phyloP scores from a whole-genome alignment of 2,888 invertebrate species.

The Cynaeus angustus region DNA sequence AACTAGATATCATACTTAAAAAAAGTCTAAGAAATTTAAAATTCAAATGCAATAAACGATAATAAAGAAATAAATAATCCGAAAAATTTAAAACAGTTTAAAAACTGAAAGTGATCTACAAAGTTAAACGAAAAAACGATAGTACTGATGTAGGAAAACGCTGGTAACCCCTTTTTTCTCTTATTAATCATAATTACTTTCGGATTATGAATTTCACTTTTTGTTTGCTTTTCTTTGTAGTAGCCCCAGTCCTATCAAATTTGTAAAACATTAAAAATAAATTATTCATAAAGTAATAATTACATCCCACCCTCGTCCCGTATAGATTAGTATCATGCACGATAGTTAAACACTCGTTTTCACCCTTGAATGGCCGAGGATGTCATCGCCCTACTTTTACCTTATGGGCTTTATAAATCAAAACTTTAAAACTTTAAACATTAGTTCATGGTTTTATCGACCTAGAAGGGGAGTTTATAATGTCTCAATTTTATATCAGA shows the following conservation, averaged over 20 bases:
- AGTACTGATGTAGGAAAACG: too few relatives aligned
- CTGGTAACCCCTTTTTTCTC: too few relatives aligned
- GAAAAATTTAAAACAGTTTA: too few relatives aligned
- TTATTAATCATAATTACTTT: too few relatives aligned
- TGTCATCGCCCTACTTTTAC: conserved; percentile 8
- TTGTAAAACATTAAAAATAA: conserved; percentile 5
- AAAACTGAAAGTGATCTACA: too few relatives aligned
- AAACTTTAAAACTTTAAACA: conserved; percentile 6
- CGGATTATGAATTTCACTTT: background rate
- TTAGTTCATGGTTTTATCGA: conserved; percentile 2
- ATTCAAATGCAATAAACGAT: too few relatives aligned
- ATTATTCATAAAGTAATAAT: conserved; percentile 4
- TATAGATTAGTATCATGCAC: conserved; percentile 3
- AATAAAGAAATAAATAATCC: too few relatives aligned
- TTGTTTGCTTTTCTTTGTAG: background rate
- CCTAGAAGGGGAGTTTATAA: conserved; percentile 8
- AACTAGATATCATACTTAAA: too few relatives aligned
- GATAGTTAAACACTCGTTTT: background rate
- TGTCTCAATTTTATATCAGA: conserved; percentile 17
- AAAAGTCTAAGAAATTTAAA: too few relatives aligned
- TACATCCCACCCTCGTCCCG: background rate
- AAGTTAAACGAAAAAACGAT: too few relatives aligned
- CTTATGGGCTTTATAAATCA: conserved; percentile 7
- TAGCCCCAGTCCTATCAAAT: background rate
- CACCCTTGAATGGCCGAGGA: conserved; percentile 8